Evolutionary conservation across 2,888 invertebrate species (phyloP).

Genomic region (Amiota minor): DNA sequence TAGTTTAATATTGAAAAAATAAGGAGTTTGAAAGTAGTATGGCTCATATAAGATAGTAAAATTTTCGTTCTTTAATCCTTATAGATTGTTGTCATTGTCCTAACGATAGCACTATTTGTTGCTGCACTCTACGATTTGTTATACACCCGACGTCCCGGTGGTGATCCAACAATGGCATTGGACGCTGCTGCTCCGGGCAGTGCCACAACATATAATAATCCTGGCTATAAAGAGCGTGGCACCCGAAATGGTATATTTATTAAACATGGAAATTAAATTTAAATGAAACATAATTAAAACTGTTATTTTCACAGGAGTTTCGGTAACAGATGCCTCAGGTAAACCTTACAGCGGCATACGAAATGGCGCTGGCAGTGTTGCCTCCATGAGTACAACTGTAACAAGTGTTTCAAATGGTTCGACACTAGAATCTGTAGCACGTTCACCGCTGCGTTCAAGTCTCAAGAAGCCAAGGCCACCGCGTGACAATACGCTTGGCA

Average conservation of each 20-base stretch:
- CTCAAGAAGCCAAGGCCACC: slow-evolving; percentile 83
- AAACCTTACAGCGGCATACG: slow-evolving; percentile 83
- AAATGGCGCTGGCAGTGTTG: slow-evolving; percentile 78
- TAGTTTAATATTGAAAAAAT: too few species aligned
- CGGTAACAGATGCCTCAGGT: slow-evolving; percentile 90
- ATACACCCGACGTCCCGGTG: slow-evolving; percentile 83
- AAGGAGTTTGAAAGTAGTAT: background rate
- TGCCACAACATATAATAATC: slow-evolving; percentile 88
- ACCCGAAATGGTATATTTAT: slow-evolving; percentile 63
- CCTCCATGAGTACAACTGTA: slow-evolving; percentile 83
- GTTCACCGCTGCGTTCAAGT: slow-evolving; percentile 84
- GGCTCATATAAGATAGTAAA: too few species aligned
- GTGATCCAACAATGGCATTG: slow-evolving; percentile 83
- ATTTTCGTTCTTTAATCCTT: slow-evolving; percentile 58
- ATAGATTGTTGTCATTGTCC: slow-evolving; percentile 84
- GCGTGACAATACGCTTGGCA: slow-evolving; percentile 80
- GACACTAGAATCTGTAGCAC: slow-evolving; percentile 74
- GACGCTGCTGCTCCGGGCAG: slow-evolving; percentile 76
- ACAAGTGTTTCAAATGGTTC: slow-evolving; percentile 78
- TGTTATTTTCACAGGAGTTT: slow-evolving; percentile 77
- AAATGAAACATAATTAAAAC: background rate
- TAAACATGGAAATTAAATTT: background rate
- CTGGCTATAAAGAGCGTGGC: slow-evolving; percentile 85
- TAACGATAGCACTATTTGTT: slow-evolving; percentile 84
- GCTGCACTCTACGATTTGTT: slow-evolving; percentile 87